phyloP scores from a whole-genome alignment of 2,113 vertebrate genomes.

The Chaetops frenatus region DNA sequence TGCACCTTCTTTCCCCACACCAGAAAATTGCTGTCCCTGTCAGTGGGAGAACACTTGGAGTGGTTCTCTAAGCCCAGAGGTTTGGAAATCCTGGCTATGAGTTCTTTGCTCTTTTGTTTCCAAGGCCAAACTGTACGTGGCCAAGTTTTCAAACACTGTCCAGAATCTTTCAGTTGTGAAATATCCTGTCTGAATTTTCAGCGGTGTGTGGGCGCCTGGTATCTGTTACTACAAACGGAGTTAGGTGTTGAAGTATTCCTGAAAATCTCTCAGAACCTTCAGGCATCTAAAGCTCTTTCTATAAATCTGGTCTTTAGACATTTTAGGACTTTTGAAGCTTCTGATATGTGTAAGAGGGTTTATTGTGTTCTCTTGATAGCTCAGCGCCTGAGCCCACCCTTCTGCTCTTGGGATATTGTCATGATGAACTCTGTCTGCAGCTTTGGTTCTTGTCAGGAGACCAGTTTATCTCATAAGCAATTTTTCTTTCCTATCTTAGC shows the following conservation, averaged over 20 bases:
- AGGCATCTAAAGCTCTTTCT: background rate
- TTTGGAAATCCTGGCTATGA: background rate
- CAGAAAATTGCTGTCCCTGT: background rate
- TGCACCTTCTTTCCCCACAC: background rate
- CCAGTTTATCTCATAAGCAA: background rate
- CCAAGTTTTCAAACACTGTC: background rate
- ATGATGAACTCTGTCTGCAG: background rate
- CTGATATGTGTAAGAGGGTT: rapidly evolving
- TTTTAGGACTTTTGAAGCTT: background rate
- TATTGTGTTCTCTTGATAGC: background rate
- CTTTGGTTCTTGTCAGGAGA: background rate
- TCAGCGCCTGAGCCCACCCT: background rate
- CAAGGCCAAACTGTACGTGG: background rate
- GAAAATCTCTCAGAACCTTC: background rate
- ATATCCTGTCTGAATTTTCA: background rate
- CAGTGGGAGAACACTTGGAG: background rate
- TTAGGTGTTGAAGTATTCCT: background rate
- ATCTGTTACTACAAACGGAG: background rate
- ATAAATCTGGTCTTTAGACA: background rate
- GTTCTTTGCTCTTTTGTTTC: background rate
- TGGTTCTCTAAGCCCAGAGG: background rate
- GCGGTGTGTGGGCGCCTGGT: rapidly evolving
- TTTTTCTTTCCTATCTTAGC: background rate
- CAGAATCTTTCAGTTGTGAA: background rate
- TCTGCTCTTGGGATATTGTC: background rate